These are phyloP conservation scores for Nomada ruficornis DNA, from an alignment of 2,888 invertebrate species.

Conservation along the genomic window DNA sequence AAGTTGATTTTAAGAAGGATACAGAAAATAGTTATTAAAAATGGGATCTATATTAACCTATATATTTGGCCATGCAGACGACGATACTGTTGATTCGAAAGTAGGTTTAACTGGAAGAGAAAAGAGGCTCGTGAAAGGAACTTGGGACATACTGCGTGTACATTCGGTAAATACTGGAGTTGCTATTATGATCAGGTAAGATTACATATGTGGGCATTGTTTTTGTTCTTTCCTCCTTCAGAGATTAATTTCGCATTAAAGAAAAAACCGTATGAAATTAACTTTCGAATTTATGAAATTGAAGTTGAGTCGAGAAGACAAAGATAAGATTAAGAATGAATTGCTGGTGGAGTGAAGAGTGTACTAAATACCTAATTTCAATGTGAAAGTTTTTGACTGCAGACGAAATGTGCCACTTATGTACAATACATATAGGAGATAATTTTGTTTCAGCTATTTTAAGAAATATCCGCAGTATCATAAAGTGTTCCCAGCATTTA, in stretches of 20 bases:
- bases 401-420: too few species aligned
- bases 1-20: not conserved
- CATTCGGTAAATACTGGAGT: constrained; percentile 81
- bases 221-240: too few species aligned
- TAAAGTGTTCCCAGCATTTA: constrained; percentile 84
- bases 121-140: constrained; percentile 78
- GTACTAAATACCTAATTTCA: not conserved
- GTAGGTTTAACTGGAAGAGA: constrained; percentile 82
- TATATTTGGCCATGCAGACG: constrained; percentile 46
- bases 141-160: constrained; percentile 81
- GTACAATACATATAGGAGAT: not conserved
- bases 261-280: not conserved
- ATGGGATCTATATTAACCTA: constrained; percentile 52
- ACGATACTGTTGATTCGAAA: constrained; percentile 73
- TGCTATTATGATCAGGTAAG: constrained; percentile 82
- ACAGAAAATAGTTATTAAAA: not conserved
- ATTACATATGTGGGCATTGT: not conserved
- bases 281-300: not conserved
- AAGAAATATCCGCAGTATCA: constrained; percentile 84
- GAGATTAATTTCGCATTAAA: not conserved
- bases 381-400: not conserved
- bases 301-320: not conserved
- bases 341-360: too few species aligned
- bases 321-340: not conserved
- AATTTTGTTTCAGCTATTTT: constrained; percentile 83